phyloP scores from a whole-genome alignment of 2,888 invertebrate species.

The Yponomeuta sedellus region DNA sequence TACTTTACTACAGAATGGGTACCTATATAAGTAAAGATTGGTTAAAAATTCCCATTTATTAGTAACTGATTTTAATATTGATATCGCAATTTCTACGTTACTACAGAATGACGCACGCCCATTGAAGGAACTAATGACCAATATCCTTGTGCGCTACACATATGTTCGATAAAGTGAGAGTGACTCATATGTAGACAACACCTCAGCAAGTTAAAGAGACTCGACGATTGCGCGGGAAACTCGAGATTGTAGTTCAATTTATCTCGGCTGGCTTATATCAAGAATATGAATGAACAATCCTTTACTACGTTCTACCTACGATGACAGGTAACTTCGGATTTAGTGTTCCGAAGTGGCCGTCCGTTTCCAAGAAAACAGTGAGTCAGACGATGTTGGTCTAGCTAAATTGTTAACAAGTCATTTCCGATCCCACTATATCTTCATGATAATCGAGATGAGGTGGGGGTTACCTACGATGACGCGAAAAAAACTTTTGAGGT shows the following conservation, averaged over 20 bases:
- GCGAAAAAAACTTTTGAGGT: neutral
- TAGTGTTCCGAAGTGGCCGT: slow-evolving; percentile 1
- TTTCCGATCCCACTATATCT: slow-evolving; percentile 39
- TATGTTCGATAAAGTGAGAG: slow-evolving; percentile 20
- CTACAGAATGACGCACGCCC: slow-evolving; percentile 38
- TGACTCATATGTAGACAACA: slow-evolving; percentile 20
- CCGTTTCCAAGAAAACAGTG: slow-evolving; percentile 37
- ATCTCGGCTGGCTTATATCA: slow-evolving; percentile 43
- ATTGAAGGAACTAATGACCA: slow-evolving; percentile 27
- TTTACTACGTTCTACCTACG: slow-evolving; percentile 28
- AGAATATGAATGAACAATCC: slow-evolving; percentile 59
- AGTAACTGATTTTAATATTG: neutral
- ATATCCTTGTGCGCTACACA: slow-evolving; percentile 24
- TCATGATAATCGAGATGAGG: slow-evolving; percentile 6
- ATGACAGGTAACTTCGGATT: slow-evolving; percentile 10
- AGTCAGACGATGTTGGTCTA: slow-evolving; percentile 33
- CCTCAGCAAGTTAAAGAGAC: slow-evolving; percentile 37
- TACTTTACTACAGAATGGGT: neutral
- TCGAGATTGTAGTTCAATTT: slow-evolving; percentile 35
- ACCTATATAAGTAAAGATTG: too few species aligned
- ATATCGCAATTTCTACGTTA: neutral
- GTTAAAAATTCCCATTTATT: neutral
- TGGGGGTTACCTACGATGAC: neutral
- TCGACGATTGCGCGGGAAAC: slow-evolving; percentile 33
- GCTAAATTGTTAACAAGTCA: slow-evolving; percentile 31